Conservation (phyloP, 2,888 invertebrate genomes). For the Megastigmus dorsalis region DNA sequence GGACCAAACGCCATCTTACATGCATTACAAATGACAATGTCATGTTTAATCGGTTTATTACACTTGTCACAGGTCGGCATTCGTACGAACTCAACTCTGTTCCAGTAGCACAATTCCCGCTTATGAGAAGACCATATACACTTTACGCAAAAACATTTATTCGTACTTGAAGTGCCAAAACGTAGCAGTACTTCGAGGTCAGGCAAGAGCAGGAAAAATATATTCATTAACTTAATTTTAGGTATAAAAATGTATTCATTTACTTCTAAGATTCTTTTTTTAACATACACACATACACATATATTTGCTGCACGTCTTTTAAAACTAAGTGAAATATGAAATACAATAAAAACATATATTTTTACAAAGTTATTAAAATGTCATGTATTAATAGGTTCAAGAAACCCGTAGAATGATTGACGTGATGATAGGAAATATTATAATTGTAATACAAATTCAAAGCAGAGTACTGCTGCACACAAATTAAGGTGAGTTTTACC, state of each 20-base stretch:
- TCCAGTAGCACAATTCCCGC: too few relatives aligned
- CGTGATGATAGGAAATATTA: constrained; percentile 68
- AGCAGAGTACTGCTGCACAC: constrained; percentile 72
- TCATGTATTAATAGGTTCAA: constrained; percentile 65
- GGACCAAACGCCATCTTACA: too few relatives aligned
- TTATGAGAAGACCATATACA: too few relatives aligned
- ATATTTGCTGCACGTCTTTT: not conserved
- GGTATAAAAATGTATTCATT: not conserved
- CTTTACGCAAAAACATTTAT: too few relatives aligned
- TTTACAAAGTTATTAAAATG: constrained; percentile 14
- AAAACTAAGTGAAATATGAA: not conserved
- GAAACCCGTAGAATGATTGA: constrained; percentile 71
- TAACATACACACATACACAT: not conserved
- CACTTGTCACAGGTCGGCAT: too few relatives aligned
- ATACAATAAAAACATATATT: constrained; percentile 1
- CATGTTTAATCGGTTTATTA: too few relatives aligned
- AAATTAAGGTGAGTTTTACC: constrained; percentile 65
- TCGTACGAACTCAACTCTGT: too few relatives aligned
- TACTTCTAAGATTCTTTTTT: not conserved
- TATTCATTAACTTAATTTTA: not conserved
- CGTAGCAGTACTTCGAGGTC: too few relatives aligned
- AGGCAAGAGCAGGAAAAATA: too few relatives aligned
- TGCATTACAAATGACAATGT: too few relatives aligned
- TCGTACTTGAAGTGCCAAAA: too few relatives aligned
- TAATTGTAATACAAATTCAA: constrained; percentile 74